Percentiles rank a stretch among this genome's conserved stretches.
Conservation (phyloP, 2,113 vertebrate genomes). For the Notarius lentiginosus region DNA sequence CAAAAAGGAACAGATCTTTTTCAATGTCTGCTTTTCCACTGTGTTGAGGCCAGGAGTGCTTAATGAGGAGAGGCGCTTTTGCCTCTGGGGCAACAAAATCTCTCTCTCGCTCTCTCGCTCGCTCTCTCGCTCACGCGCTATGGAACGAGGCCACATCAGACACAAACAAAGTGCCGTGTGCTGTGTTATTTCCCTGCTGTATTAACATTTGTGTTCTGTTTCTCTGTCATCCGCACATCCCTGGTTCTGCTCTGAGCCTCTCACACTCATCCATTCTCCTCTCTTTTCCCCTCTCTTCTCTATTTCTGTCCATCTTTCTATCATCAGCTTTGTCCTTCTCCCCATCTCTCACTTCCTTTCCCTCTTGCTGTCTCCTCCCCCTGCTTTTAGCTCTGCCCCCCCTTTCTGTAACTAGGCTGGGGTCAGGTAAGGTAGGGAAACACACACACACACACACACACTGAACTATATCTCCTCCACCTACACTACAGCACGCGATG, state of each 20-base stretch:
- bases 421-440: constrained; percentile 67
- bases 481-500: constrained; percentile 2
- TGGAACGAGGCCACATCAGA: constrained; percentile 55
- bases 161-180: constrained; percentile 59
- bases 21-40: constrained; percentile 10
- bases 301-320: constrained; percentile 38
- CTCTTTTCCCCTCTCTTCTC: constrained; percentile 59
- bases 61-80: constrained; percentile 62
- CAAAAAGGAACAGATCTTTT: neutral
- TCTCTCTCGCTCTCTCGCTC: constrained; percentile 41
- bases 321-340: constrained; percentile 55
- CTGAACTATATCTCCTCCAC: constrained; percentile 6
- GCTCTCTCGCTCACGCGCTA: constrained; percentile 44
- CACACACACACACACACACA: constrained; percentile 36
- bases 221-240: constrained; percentile 57
- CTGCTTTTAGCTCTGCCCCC: neutral
- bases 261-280: constrained; percentile 37
- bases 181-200: constrained; percentile 61
- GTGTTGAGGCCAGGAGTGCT: constrained; percentile 22
- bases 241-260: constrained; percentile 57
- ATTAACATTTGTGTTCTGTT: constrained; percentile 58
- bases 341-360: constrained; percentile 9
- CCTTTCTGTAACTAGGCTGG: constrained; percentile 61
- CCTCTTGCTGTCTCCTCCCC: constrained; percentile 22
- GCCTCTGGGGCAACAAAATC: constrained; percentile 38